Conservation (phyloP, 2,888 invertebrate species). For the Neuroscelio doddi region DNA sequence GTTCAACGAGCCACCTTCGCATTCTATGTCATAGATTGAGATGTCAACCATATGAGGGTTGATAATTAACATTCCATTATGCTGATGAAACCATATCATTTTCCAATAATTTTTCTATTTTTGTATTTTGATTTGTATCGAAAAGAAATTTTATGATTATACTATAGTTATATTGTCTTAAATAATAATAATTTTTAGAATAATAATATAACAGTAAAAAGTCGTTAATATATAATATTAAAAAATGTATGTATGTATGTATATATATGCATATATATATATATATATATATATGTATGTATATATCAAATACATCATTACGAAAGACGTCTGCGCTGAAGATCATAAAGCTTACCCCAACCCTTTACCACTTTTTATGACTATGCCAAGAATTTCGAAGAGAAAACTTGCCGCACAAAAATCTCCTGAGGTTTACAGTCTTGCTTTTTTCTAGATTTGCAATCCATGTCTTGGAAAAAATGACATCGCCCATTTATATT, state of each 20-base stretch:
- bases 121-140: too few species aligned
- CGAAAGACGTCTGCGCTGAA: constrained; percentile 21
- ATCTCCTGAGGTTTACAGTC: constrained; percentile 8
- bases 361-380: constrained; percentile 18
- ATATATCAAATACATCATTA: constrained; percentile 19
- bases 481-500: constrained; percentile 26
- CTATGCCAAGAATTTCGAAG: constrained; percentile 19
- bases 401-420: constrained; percentile 28
- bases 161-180: too few species aligned
- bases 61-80: constrained; percentile 14
- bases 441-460: constrained; percentile 9
- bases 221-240: too few species aligned
- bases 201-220: too few species aligned
- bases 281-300: too few species aligned
- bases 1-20: constrained; percentile 28
- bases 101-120: too few species aligned
- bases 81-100: too few species aligned
- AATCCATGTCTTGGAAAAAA: constrained; percentile 35
- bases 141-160: too few species aligned
- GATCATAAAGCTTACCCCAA: constrained; percentile 24
- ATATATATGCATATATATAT: too few species aligned
- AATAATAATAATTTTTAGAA: too few species aligned
- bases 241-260: constrained; percentile 16
- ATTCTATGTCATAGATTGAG: constrained; percentile 26
- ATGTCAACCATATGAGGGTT: constrained; percentile 27